These are phyloP conservation scores for Meloidogyne hapla DNA, from an alignment of 1,140 invertebrate genomes.

Conservation along the genomic window DNA sequence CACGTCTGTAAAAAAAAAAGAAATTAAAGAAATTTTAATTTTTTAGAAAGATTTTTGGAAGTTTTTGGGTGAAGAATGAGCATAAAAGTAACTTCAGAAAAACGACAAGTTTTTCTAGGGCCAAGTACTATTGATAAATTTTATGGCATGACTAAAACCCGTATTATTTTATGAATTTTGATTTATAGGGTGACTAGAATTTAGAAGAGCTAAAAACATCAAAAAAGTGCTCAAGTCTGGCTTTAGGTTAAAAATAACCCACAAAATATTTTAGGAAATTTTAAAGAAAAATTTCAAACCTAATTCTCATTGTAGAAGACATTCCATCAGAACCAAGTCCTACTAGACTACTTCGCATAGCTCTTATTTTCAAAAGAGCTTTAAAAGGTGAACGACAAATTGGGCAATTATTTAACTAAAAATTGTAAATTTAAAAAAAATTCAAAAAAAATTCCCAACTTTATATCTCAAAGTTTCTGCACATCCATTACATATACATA, in stretches of 20 bases:
- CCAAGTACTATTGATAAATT: too few species aligned
- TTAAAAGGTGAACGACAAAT: slow-evolving; percentile 95
- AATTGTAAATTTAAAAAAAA: slow-evolving; percentile 1
- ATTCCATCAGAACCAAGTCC: slow-evolving; percentile 40
- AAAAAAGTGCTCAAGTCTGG: too few species aligned
- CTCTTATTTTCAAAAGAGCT: slow-evolving; percentile 89
- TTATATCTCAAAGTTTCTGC: slow-evolving; percentile 91
- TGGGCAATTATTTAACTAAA: slow-evolving; percentile 77
- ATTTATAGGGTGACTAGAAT: too few species aligned
- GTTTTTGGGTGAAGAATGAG: too few species aligned
- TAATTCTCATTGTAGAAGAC: slow-evolving; percentile 25
- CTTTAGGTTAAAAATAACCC: too few species aligned
- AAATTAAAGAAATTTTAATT: neutral
- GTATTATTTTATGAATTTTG: neutral
- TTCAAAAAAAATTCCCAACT: slow-evolving; percentile 44
- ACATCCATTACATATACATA: slow-evolving; percentile 94
- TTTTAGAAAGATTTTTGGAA: too few species aligned
- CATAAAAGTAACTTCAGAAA: too few species aligned
- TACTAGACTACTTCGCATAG: slow-evolving; percentile 69
- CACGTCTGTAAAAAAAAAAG: slow-evolving; percentile 73
- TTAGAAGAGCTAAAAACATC: too few species aligned
- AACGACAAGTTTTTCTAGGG: too few species aligned
- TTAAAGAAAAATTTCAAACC: neutral
- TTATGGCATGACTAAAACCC: too few species aligned
- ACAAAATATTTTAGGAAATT: too few species aligned